phyloP scores from a whole-genome alignment of 2,113 vertebrate species.

The Cyphomyrus plagiostoma region DNA sequence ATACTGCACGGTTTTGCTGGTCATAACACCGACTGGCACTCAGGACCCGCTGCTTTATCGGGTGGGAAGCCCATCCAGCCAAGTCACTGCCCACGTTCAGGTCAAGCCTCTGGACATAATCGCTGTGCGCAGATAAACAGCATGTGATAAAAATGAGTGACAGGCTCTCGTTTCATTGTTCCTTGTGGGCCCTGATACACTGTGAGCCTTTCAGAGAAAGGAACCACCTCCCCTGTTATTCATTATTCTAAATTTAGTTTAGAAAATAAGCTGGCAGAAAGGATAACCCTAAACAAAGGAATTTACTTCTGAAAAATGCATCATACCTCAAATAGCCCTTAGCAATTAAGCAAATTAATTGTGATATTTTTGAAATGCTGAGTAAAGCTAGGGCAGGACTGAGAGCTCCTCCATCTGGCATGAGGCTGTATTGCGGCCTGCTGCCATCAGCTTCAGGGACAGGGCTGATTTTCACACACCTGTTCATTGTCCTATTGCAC shows the following conservation, averaged over 20 bases:
- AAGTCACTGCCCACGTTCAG: neutral
- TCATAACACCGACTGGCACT: neutral
- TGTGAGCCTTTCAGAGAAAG: neutral
- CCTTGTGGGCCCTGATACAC: neutral
- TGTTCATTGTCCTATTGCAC: neutral
- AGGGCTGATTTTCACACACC: neutral
- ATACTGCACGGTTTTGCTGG: neutral
- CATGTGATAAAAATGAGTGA: neutral
- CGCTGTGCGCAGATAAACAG: neutral
- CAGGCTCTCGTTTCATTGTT: neutral
- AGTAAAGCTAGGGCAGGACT: neutral
- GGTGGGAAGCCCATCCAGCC: neutral
- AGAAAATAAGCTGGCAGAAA: neutral
- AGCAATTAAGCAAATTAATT: conserved; percentile 2
- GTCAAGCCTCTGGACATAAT: neutral
- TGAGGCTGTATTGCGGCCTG: neutral
- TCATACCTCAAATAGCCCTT: neutral
- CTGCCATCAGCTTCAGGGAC: neutral
- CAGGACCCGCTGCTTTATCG: neutral
- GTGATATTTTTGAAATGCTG: neutral
- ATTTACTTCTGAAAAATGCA: neutral
- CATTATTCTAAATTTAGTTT: neutral
- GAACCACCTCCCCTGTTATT: neutral
- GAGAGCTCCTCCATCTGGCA: neutral
- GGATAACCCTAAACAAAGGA: conserved; percentile 2